These are phyloP conservation scores for Nettapus auritus DNA, from an alignment of 2,113 vertebrate species.

Conservation along the genomic window DNA sequence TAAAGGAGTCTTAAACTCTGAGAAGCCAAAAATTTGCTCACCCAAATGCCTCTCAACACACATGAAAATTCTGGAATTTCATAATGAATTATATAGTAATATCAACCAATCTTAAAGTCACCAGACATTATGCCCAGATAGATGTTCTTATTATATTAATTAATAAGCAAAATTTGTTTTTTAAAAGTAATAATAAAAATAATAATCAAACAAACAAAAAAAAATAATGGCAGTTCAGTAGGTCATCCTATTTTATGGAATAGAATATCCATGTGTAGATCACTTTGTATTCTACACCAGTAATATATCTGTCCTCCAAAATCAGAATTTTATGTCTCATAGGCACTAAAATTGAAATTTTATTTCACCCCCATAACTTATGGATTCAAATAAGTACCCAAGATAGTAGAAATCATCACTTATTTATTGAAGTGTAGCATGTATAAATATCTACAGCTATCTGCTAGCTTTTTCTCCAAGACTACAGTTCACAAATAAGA, in stretches of 20 bases:
- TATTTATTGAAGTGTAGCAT: background rate
- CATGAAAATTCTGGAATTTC: background rate
- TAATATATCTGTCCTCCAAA: background rate
- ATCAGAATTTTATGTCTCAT: background rate
- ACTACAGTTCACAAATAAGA: background rate
- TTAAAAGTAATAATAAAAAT: no score
- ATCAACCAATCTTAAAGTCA: background rate
- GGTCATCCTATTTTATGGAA: background rate
- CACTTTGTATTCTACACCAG: background rate
- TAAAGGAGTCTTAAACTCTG: background rate
- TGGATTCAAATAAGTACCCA: background rate
- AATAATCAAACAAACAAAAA: no score
- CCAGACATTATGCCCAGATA: background rate
- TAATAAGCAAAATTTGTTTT: background rate
- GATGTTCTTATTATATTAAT: background rate
- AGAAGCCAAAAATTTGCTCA: background rate
- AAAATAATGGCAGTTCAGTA: background rate
- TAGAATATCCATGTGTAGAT: background rate
- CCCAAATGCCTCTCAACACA: background rate
- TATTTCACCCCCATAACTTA: background rate
- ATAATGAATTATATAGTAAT: accelerated
- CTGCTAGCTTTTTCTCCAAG: background rate
- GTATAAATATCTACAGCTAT: background rate
- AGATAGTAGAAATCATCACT: background rate
- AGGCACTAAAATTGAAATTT: background rate